Evolutionary conservation across 2,888 invertebrate genomes (phyloP).

Genomic region (Drosophila prostipennis): DNA sequence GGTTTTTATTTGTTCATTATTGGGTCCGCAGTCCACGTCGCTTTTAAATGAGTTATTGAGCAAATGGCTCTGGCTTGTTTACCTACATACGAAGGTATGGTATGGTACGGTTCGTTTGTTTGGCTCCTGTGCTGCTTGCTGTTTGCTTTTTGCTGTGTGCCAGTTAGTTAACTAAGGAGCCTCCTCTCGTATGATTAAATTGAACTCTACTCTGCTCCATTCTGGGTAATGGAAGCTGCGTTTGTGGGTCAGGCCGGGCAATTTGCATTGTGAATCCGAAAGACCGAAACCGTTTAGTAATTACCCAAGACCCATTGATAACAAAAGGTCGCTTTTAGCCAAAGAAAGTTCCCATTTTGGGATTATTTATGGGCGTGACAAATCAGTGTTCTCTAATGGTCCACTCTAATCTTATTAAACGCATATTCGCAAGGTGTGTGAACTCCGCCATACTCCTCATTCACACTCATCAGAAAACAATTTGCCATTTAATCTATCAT

Average conservation of each 20-base stretch:
- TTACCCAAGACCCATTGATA: conserved; percentile 25
- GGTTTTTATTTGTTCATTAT: conserved; percentile 76
- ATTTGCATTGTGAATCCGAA: conserved; percentile 41
- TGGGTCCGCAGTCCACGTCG: conserved; percentile 65
- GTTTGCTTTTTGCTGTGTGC: conserved; percentile 36
- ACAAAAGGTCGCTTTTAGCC: conserved; percentile 4
- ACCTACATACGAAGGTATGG: conserved; percentile 51
- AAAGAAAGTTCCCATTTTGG: conserved; percentile 10
- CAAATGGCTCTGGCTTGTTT: conserved; percentile 70
- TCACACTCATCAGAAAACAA: conserved; percentile 55
- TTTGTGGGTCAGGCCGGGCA: conserved; percentile 35
- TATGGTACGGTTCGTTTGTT: conserved; percentile 19
- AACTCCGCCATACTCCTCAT: conserved; percentile 11
- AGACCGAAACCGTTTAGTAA: conserved; percentile 34
- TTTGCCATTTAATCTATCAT: conserved; percentile 52
- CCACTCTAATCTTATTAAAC: conserved; percentile 20
- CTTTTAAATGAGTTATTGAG: conserved; percentile 74
- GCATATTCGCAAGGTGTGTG: conserved; percentile 37
- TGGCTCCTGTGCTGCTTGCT: conserved; percentile 28
- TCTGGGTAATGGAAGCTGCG: conserved; percentile 21
- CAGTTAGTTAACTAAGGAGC: conserved; percentile 52
- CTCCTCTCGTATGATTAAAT: conserved; percentile 32
- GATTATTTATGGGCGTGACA: conserved; percentile 23
- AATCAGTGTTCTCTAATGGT: conserved; percentile 10
- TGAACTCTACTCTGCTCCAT: conserved; percentile 34